Conservation (phyloP, 2,888 invertebrate species). For the Cheilosia pagana region DNA sequence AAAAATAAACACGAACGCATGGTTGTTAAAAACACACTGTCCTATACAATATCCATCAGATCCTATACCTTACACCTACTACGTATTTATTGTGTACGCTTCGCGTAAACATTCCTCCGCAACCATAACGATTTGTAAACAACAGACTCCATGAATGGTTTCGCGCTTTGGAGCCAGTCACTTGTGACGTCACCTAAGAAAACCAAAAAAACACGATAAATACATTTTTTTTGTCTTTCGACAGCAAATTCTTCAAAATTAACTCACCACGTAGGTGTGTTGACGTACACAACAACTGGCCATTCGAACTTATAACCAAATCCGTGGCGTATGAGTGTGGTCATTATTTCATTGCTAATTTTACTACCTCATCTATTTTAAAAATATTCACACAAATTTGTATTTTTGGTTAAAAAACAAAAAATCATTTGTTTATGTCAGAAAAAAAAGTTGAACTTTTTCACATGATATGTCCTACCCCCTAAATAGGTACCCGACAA, state of each 20-base stretch:
- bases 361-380: conserved; percentile 20
- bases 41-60: background rate
- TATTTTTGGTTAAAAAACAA: conserved; percentile 29
- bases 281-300: conserved; percentile 43
- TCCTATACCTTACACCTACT: background rate
- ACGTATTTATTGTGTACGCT: background rate
- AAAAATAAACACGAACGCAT: too few species aligned
- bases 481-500: conserved; percentile 9
- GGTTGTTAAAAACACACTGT: too few species aligned
- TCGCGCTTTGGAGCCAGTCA: conserved; percentile 8
- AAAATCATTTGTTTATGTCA: conserved; percentile 1
- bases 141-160: conserved; percentile 34
- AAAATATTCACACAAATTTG: conserved; percentile 5
- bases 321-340: conserved; percentile 58
- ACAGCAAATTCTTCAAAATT: conserved; percentile 25
- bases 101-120: conserved; percentile 8
- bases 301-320: conserved; percentile 45
- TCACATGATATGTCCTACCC: conserved; percentile 21
- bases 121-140: conserved; percentile 12
- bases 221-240: conserved; percentile 7
- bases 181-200: conserved; percentile 54
- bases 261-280: conserved; percentile 49
- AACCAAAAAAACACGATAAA: conserved; percentile 23
- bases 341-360: conserved; percentile 61
- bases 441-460: conserved; percentile 30